phyloP scores from a whole-genome alignment of 2,888 invertebrate species.

The Leptinotarsa tumamoca region DNA sequence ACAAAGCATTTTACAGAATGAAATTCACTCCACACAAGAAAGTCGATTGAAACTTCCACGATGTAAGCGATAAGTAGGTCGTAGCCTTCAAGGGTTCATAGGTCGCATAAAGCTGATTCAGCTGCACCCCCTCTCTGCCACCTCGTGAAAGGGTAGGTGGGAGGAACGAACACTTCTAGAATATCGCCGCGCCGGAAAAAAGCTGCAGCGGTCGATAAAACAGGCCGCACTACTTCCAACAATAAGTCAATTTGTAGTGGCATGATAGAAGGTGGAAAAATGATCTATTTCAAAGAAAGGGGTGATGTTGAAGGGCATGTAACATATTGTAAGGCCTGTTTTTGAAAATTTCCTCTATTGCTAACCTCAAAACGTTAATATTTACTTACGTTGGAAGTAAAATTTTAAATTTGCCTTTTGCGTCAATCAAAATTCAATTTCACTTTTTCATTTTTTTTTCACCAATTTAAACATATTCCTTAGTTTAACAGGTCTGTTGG shows the following conservation, averaged over 20 bases:
- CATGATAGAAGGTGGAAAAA: neutral
- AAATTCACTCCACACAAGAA: conserved; percentile 11
- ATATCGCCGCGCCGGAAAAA: conserved; percentile 41
- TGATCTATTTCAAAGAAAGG: neutral
- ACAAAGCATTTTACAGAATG: conserved; percentile 19
- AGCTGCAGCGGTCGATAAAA: conserved; percentile 42
- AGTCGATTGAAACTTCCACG: conserved; percentile 23
- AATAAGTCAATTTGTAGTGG: neutral
- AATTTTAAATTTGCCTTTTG: too few species aligned
- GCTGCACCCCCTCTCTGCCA: conserved; percentile 42
- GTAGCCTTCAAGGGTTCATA: conserved; percentile 71
- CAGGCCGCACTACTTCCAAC: conserved; percentile 12
- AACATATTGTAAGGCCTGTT: too few species aligned
- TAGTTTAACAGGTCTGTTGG: too few species aligned
- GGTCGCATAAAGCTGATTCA: conserved; percentile 66
- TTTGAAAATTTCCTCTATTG: too few species aligned
- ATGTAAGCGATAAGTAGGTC: conserved; percentile 65
- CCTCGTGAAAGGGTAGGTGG: conserved; percentile 28
- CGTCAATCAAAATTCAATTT: too few species aligned
- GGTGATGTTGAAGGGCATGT: neutral
- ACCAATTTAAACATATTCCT: too few species aligned
- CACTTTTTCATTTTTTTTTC: too few species aligned
- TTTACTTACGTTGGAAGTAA: too few species aligned
- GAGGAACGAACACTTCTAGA: conserved; percentile 15
- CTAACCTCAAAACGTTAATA: too few species aligned